Percentiles rank a stretch among this genome's conserved stretches.
Conservation (phyloP, 2,113 vertebrate genomes). For the Prunella himalayana region DNA sequence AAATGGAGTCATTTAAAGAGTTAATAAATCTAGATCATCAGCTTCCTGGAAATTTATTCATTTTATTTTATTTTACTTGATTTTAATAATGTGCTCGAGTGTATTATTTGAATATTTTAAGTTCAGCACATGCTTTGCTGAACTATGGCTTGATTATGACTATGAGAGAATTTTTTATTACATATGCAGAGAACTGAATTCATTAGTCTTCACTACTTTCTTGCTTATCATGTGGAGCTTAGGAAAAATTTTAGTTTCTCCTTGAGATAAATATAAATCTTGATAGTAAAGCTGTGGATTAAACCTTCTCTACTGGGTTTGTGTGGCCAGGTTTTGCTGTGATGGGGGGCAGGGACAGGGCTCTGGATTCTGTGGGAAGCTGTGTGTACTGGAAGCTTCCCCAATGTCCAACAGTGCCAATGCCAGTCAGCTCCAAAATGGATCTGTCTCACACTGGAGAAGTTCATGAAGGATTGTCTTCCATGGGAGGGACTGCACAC, state of each 20-base stretch:
- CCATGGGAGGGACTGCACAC: neutral
- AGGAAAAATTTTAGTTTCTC: neutral
- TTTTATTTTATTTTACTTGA: constrained; percentile 22
- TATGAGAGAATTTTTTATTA: constrained; percentile 10
- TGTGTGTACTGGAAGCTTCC: neutral
- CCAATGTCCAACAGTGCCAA: neutral
- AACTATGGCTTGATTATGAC: neutral
- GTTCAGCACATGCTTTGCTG: constrained; percentile 10
- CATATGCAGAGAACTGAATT: constrained; percentile 6
- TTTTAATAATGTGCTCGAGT: constrained; percentile 16
- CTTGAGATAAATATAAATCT: neutral
- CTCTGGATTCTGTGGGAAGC: neutral
- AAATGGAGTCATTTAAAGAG: neutral
- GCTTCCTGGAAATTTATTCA: neutral
- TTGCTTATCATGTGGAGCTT: neutral
- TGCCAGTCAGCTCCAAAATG: neutral
- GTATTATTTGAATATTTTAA: constrained; percentile 33
- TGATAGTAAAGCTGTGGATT: neutral
- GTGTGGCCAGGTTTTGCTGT: neutral
- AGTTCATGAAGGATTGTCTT: neutral
- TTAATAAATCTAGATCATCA: constrained; percentile 8
- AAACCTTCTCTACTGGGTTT: neutral
- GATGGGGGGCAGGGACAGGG: no score
- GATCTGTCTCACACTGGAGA: neutral
- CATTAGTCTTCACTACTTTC: neutral